Conservation (phyloP, 2,113 vertebrate species). For the Triplophysa dalaica region DNA sequence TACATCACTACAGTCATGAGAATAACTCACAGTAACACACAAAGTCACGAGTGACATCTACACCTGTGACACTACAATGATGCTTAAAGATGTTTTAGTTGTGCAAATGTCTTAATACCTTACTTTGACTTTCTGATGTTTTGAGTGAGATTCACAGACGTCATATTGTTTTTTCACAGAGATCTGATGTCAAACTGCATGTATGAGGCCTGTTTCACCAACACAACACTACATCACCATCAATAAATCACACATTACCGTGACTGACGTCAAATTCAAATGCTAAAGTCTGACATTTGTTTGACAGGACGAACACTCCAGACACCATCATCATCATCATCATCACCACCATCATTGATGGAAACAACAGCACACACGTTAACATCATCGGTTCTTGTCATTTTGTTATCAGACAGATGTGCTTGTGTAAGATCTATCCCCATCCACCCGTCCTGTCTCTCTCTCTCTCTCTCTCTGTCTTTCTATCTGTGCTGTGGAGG, state of each 20-base stretch:
- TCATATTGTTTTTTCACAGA: not conserved
- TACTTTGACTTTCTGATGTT: no score
- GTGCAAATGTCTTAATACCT: no score
- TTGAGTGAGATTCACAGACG: no score
- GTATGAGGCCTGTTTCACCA: not conserved
- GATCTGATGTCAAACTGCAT: not conserved
- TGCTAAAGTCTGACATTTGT: not conserved
- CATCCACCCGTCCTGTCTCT: not conserved
- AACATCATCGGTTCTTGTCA: not conserved
- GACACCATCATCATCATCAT: no score
- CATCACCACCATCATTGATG: no score
- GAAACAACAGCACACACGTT: not conserved
- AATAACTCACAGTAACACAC: no score
- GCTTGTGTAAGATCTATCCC: no score
- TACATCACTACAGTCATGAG: no score
- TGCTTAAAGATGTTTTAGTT: no score
- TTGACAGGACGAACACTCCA: not conserved
- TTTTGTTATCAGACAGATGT: no score
- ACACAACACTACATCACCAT: not conserved
- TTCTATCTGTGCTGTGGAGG: not conserved
- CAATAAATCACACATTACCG: not conserved
- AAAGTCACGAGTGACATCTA: no score
- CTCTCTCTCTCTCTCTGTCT: not conserved
- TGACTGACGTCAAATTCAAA: not conserved
- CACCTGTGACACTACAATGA: no score